Evolutionary conservation across 2,888 invertebrate genomes (phyloP).

Genomic region (Hofmannophila pseudospretella): DNA sequence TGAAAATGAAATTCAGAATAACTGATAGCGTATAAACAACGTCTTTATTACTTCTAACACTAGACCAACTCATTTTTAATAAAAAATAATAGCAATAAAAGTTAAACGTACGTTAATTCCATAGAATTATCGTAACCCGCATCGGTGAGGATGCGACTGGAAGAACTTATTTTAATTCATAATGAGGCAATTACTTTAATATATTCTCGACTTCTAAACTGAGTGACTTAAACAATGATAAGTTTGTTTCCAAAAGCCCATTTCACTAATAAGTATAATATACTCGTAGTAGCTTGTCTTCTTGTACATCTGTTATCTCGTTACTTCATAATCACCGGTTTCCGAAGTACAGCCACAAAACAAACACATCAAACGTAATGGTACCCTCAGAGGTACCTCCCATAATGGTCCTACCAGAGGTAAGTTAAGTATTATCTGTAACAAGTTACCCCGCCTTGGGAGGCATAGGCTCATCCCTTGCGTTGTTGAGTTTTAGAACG

Average conservation of each 20-base stretch:
- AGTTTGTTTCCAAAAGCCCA: background rate
- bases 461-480: slow-evolving; percentile 4
- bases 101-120: too few species aligned
- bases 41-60: too few species aligned
- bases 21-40: too few species aligned
- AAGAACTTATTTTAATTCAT: too few species aligned
- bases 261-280: slow-evolving; percentile 18
- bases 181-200: too few species aligned
- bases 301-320: slow-evolving; percentile 31
- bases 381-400: slow-evolving; percentile 24
- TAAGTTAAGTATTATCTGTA: slow-evolving; percentile 29
- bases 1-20: too few species aligned
- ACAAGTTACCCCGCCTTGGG: slow-evolving; percentile 21
- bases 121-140: too few species aligned
- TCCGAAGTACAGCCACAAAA: slow-evolving; percentile 45
- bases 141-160: too few species aligned
- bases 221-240: too few species aligned
- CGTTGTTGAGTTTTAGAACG: background rate
- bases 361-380: slow-evolving; percentile 54
- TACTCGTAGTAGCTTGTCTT: slow-evolving; percentile 27
- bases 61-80: too few species aligned
- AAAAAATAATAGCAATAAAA: too few species aligned
- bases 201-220: too few species aligned
- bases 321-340: slow-evolving; percentile 47
- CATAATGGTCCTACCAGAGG: slow-evolving; percentile 40